Conservation (phyloP, 2,113 vertebrate genomes). For the Catharus fuscescens region DNA sequence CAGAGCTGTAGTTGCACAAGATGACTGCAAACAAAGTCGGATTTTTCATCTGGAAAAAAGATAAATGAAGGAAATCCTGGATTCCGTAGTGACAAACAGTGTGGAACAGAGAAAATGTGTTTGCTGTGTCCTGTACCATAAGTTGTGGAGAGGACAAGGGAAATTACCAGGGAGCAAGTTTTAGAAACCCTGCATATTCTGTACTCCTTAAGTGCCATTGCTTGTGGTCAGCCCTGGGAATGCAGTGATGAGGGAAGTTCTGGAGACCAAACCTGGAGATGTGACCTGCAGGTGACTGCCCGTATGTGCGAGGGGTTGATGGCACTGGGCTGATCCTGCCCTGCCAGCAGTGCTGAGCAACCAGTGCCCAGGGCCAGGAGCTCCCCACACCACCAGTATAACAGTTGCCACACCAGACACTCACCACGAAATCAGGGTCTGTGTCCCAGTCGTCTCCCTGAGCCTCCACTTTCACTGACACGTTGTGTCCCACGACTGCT, state of each 20-base stretch:
- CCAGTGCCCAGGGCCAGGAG: neutral
- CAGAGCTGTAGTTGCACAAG: neutral
- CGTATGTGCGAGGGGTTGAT: accelerated
- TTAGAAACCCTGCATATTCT: neutral
- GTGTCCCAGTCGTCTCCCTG: constrained; percentile 96
- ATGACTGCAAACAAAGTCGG: neutral
- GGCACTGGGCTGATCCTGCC: neutral
- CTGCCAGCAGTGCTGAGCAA: accelerated
- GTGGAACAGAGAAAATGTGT: neutral
- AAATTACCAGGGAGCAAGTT: neutral
- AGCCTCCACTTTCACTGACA: constrained; percentile 80
- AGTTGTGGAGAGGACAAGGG: neutral
- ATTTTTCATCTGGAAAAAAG: neutral
- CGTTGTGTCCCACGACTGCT: constrained; percentile 87
- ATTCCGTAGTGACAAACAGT: neutral
- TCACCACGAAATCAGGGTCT: constrained; percentile 95
- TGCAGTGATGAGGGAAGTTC: neutral
- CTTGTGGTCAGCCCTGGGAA: neutral
- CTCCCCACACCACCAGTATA: neutral
- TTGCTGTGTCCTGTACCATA: neutral
- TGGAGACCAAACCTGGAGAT: neutral
- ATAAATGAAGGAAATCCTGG: neutral
- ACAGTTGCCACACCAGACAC: neutral
- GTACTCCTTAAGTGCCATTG: neutral
- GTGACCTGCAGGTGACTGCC: neutral